These are phyloP conservation scores for Zaprionus africanus DNA, from an alignment of 1,140 invertebrate species.

Conservation along the genomic window DNA sequence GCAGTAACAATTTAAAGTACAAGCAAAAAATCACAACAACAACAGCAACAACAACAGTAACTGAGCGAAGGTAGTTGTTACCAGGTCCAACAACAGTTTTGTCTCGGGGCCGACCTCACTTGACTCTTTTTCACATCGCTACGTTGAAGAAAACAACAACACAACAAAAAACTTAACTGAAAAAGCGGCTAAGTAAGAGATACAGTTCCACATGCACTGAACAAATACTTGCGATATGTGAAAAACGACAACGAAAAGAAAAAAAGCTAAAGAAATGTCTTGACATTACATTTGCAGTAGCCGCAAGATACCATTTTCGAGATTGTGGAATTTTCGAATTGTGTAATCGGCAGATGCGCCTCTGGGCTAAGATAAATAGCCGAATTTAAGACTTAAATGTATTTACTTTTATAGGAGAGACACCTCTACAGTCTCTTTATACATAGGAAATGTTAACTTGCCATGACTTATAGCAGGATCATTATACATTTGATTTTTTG, in stretches of 20 bases:
- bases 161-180: slow-evolving; percentile 31
- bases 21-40: slow-evolving; percentile 54
- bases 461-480: no score
- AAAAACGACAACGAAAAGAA: slow-evolving; percentile 7
- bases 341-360: slow-evolving; percentile 1
- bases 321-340: slow-evolving; percentile 2
- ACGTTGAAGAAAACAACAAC: slow-evolving; percentile 13
- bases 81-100: slow-evolving; percentile 68
- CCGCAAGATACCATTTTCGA: background rate
- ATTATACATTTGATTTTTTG: no score
- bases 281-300: slow-evolving; percentile 8
- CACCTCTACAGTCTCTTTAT: background rate
- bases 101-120: slow-evolving; percentile 74
- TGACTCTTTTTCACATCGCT: slow-evolving; percentile 78
- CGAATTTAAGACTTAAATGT: background rate
- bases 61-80: slow-evolving; percentile 70
- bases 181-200: slow-evolving; percentile 31
- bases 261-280: background rate
- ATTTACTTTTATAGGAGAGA: background rate
- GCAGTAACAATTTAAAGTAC: slow-evolving; percentile 75
- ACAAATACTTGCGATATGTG: slow-evolving; percentile 34
- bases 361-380: background rate
- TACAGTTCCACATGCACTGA: slow-evolving; percentile 27
- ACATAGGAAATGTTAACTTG: background rate
- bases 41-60: slow-evolving; percentile 39